Evolutionary conservation across 2,888 invertebrate species (phyloP), one percentile per base, ranked within the genome.

Genomic region (Pardosa pseudoannulata): DNA sequence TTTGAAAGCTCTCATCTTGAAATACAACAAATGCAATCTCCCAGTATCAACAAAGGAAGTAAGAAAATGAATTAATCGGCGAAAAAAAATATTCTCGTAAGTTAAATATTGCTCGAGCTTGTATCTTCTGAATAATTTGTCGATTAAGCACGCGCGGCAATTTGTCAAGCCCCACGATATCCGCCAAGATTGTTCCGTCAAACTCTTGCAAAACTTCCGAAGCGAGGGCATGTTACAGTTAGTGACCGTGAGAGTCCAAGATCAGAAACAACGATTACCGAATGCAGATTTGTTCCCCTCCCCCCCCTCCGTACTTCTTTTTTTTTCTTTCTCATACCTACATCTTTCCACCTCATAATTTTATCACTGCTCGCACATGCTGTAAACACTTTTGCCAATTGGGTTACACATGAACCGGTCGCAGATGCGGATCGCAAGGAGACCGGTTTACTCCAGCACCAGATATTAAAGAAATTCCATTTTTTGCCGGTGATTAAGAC

Each of bases 351-450:
- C 67, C 29, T 76, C 29, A 23, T 71, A 71, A 79, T 62, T 79
- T 62, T 79, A 71, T 70, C 31, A 62, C 56, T 56, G 56, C 23
- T 36, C n/a, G 16, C 62, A n/a, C 78, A 50, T 67, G 39, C 41
- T 71, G 36, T 39, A 39, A 36, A 64, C 71, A 79, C 71, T 79
- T 79, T 79, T 79, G 64, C 79, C 79, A 70, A 79, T 71, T 64
- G 79, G 79, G 79, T 71, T 71, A 79, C 23, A 56, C 56, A 56
- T 56, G 56, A 56, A 56, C 56, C 16, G 56, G 56, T 56, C 23
- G 23, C 23, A 6, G 23, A 56, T 19, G 23, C 1, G 23, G 5
- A 56, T 23, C 19, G 23, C 9, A 13, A n/a, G n/a, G n/a, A n/a
- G 56, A 56, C 56, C 56, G 56, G 56, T 56, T 56, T 56, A 16